Evolutionary conservation across 2,113 vertebrate species (phyloP), one percentile per base, ranked within the genome.

Genomic region (Orthonyx spaldingii): DNA sequence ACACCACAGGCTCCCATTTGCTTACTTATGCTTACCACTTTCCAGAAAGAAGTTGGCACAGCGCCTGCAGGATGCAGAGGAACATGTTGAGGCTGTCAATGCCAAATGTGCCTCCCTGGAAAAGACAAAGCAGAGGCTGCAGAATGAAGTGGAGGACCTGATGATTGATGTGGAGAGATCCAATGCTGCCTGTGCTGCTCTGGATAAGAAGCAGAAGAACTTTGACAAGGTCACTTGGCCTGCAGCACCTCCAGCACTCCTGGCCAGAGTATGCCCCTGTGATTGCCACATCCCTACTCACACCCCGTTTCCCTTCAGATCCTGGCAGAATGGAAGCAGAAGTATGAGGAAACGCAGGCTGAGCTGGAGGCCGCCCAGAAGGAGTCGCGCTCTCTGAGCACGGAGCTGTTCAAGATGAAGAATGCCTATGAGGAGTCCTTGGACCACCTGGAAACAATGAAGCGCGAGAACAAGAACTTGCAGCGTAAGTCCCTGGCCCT

Each of bases 381-480:
- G 64, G 69, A 71, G 49, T 70, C 68, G 24, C 70, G 70, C 70
- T 72, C 70, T n/a, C 56, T 74, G 16, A 74, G 70, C 70, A 74
- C 70, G 28, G 70, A 74, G 70, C 70, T 74, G 52, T 74, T 74
- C 23, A 74, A 74, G 70, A 74, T 74, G 70, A 74, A 74, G 69
- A 72, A 72, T 55, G 69, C 69, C 69, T 71, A 99, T 30, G 46
- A 69, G n/a, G 46, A 30, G 35, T 30, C 46, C 65, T 50, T 28
- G 35, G 47, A 98, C 72, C 98, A 98, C 19, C 97, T 98, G 65
- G 98, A 98, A 94, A 98, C 98, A 11, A 55, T 98, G 79, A 98
- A 98, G 91, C 81, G 98, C 1, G 98, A 98, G 93, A 98, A 98
- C 84, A 98, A 98, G 97, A 98, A 98, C 81, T 91, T 98, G 87